phyloP scores from a whole-genome alignment of 2,797 vertebrate species.

The Ctenosaura bakeri region DNA sequence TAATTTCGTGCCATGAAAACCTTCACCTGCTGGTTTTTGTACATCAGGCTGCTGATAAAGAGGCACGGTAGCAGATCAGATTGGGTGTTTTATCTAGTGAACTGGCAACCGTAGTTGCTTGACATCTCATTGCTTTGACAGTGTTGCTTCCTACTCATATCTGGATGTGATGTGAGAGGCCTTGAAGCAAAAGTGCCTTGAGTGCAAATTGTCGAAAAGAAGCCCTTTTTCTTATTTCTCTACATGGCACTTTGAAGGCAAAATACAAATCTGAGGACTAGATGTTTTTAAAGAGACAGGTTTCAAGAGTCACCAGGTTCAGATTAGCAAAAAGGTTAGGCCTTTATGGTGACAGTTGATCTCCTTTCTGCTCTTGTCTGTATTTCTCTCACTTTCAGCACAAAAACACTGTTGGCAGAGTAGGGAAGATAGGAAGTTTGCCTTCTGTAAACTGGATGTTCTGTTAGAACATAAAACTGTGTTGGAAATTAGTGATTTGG shows the following conservation, averaged over 20 bases:
- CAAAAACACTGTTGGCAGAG: too few relatives aligned
- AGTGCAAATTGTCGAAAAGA: slow-evolving; percentile 1
- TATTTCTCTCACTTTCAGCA: too few relatives aligned
- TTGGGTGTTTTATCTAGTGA: neutral
- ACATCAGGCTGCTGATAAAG: neutral
- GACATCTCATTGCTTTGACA: slow-evolving; percentile 8
- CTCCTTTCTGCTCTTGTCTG: too few relatives aligned
- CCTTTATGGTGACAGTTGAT: too few relatives aligned
- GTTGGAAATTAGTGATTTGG: too few relatives aligned
- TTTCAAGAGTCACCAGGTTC: neutral
- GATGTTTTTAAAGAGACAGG: neutral
- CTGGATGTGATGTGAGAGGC: neutral
- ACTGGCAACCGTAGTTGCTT: neutral
- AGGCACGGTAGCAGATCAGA: neutral
- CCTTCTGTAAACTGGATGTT: too few relatives aligned
- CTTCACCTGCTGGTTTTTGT: neutral
- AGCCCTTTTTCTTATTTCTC: neutral
- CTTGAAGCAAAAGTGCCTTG: slow-evolving; percentile 2
- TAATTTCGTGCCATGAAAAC: neutral
- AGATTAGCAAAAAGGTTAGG: too few relatives aligned
- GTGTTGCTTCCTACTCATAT: neutral
- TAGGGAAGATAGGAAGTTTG: too few relatives aligned
- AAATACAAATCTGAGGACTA: neutral
- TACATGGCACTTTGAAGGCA: neutral
- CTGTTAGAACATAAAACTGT: too few relatives aligned